These are phyloP conservation scores for Rhingia rostrata DNA, from an alignment of 2,888 invertebrate genomes.

Conservation along the genomic window DNA sequence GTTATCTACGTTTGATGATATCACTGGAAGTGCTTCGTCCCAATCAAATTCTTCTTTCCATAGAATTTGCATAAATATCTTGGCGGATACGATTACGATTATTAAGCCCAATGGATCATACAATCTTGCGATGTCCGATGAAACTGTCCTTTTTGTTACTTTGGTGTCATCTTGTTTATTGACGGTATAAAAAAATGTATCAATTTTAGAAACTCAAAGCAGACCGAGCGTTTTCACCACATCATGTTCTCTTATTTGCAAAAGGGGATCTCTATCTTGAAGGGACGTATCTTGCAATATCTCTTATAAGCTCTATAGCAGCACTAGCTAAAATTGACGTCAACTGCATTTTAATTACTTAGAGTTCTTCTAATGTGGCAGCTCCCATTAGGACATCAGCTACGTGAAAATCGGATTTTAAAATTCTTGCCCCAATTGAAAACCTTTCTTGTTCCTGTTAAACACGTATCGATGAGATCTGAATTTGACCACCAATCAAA, in stretches of 20 bases:
- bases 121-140: constrained; percentile 33
- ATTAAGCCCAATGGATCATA: too few species aligned
- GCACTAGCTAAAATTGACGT: neutral
- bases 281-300: constrained; percentile 12
- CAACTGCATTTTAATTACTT: neutral
- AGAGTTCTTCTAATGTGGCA: neutral
- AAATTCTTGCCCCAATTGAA: neutral
- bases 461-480: constrained; percentile 9
- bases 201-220: constrained; percentile 15
- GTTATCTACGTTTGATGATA: too few species aligned
- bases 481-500: constrained; percentile 11
- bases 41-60: too few species aligned
- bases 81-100: too few species aligned
- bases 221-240: constrained; percentile 21
- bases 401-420: constrained; percentile 1
- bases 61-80: too few species aligned
- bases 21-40: too few species aligned
- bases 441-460: neutral
- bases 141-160: constrained; percentile 27
- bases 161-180: neutral
- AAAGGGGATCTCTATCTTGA: constrained; percentile 31
- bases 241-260: constrained; percentile 21
- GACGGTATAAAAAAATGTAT: constrained; percentile 1
- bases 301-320: constrained; percentile 9
- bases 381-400: constrained; percentile 2